Percentiles rank a stretch among this genome's conserved stretches.
These are phyloP conservation scores for Hololepta plana DNA, from an alignment of 2,888 invertebrate species.

Conservation along the genomic window DNA sequence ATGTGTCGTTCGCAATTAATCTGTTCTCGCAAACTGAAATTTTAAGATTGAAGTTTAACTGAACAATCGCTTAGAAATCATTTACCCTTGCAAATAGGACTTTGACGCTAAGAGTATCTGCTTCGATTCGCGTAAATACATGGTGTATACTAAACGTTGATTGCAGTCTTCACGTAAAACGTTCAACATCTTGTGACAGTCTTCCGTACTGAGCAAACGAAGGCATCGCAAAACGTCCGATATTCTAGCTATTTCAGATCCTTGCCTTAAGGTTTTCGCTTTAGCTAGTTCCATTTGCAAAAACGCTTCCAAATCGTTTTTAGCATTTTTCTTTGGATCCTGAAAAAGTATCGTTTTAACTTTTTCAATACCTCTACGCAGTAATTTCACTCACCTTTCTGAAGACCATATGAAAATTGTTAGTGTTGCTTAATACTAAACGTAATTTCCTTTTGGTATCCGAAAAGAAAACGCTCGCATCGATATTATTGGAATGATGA, in stretches of 20 bases:
- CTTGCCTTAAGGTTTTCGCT: constrained; percentile 61
- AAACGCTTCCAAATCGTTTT: constrained; percentile 39
- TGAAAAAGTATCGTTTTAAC: constrained; percentile 9
- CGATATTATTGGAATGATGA: constrained; percentile 34
- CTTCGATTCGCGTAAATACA: constrained; percentile 64
- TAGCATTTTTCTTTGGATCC: constrained; percentile 13
- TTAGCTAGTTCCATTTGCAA: constrained; percentile 63
- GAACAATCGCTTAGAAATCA: constrained; percentile 8
- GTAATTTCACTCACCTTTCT: constrained; percentile 15
- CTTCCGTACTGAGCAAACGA: constrained; percentile 47
- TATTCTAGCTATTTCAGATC: constrained; percentile 58
- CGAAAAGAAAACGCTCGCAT: constrained; percentile 38
- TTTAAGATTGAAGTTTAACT: background rate
- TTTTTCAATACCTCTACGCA: too few species aligned
- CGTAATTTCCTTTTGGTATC: constrained; percentile 79
- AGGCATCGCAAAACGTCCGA: constrained; percentile 72
- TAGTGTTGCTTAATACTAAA: constrained; percentile 76
- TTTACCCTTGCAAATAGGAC: constrained; percentile 49
- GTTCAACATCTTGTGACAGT: constrained; percentile 53
- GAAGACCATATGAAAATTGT: constrained; percentile 43
- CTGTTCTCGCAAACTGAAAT: constrained; percentile 34
- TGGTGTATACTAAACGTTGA: constrained; percentile 58
- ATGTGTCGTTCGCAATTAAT: constrained; percentile 51
- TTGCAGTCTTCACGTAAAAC: constrained; percentile 61
- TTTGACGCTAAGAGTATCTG: constrained; percentile 61